These are phyloP conservation scores for Lanius ludovicianus DNA, from an alignment of 2,113 vertebrate species.

Conservation along the genomic window DNA sequence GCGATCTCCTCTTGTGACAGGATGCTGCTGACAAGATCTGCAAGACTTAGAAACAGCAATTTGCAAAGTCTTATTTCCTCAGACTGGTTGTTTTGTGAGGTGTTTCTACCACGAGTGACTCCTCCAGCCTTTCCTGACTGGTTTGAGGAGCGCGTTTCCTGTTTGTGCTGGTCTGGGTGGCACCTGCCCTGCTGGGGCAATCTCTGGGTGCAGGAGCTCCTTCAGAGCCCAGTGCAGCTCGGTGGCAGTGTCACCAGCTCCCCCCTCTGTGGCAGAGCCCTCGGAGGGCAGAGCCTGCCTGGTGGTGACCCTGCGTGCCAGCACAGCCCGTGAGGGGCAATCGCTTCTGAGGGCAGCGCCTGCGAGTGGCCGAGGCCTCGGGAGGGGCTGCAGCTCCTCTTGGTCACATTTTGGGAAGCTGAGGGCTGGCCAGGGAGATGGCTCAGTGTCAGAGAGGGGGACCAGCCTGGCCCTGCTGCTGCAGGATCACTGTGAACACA, in stretches of 20 bases:
- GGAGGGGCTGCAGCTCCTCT: not conserved
- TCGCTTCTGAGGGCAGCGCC: not conserved
- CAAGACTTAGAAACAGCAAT: not conserved
- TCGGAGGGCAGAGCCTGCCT: not conserved
- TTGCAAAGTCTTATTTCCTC: not conserved
- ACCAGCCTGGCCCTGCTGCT: not conserved
- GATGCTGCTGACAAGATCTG: not conserved
- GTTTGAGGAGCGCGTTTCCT: rapidly evolving
- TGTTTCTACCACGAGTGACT: not conserved
- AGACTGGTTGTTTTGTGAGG: not conserved
- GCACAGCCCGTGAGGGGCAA: too few species aligned
- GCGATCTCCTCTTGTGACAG: rapidly evolving
- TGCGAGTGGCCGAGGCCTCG: too few species aligned
- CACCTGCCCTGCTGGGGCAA: not conserved
- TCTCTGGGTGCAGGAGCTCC: not conserved
- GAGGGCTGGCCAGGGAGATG: not conserved
- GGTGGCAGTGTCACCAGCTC: not conserved
- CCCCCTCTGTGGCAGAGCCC: rapidly evolving
- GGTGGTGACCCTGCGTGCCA: not conserved
- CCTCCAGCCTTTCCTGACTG: not conserved
- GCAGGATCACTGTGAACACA: not conserved
- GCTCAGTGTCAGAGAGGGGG: rapidly evolving
- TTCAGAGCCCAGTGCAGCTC: not conserved
- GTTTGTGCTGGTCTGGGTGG: not conserved
- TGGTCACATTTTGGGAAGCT: rapidly evolving